Base-by-base conservation (phyloP, 2,113 vertebrate species). In the Marcusenius ussheri region DNA sequence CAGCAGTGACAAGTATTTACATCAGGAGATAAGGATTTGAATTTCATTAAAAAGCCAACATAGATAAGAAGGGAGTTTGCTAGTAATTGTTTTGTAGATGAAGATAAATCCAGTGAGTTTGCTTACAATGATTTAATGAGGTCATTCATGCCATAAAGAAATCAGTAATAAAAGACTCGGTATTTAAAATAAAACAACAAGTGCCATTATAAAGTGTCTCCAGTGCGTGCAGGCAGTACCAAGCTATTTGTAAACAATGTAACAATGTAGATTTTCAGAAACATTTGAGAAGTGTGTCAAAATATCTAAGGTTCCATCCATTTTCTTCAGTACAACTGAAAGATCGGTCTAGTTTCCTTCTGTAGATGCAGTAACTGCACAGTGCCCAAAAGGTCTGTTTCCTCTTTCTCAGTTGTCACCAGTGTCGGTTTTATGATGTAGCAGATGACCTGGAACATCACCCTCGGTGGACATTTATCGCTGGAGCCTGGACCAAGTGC, bases 91-190 rank as follows among this genome's bases (percentile, higher is more conserved):
- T 83, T 83, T 83, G 77, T 83, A 42, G 19, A 42, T 83, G 31
- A 83, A 83, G 62, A 70, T 70, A 70, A 70, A 70, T 31, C 77
- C 39, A 83, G 15, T 83, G 15, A 83, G 77, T 45, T 83, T 83
- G 42, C 42, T 39, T 83, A 83, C 77, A 83, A 83, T 83, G 77
- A 83, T 83, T 83, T 83, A 83, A 83, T 70, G 62, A 83, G 77
- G 77, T 45, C 77, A 83, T 24, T 83, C 35, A 42, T 83, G 42
- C 8, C 77, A 83, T 83, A 39, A 17, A 19, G 77, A 42, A 45
- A 42, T 42, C 17, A 45, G 31, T 39, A 42, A 45, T 83, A 83
- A 83, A 83, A 42, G 35, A 42, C 19, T 83, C 77, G 45, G 39
- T 42, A 83, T 83, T 31, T 70, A 70, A 70, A 31, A 70, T 13